Percentiles rank a stretch among this genome's conserved stretches.
phyloP scores from a whole-genome alignment of 1,140 invertebrate species.

The Ectropis grisescens region DNA sequence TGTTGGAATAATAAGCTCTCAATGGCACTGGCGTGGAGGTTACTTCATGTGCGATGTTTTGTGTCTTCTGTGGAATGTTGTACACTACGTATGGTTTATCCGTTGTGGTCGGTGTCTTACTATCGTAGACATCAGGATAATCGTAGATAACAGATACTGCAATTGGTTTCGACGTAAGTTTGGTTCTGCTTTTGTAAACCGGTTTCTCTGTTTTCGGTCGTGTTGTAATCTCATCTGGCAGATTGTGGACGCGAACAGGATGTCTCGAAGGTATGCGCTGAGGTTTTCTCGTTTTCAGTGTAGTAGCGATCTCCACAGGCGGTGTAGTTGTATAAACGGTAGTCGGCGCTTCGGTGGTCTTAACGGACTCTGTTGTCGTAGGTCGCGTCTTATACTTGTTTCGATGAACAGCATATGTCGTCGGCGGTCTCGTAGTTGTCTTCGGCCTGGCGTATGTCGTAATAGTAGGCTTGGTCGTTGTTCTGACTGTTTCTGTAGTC shows the following conservation, averaged over 20 bases:
- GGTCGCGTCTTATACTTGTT: slow-evolving; percentile 60
- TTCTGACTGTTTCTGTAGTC: slow-evolving; percentile 44
- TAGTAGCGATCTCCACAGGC: slow-evolving; percentile 35
- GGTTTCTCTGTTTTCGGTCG: slow-evolving; percentile 57
- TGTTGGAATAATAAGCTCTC: slow-evolving; percentile 72
- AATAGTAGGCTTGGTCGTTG: slow-evolving; percentile 43
- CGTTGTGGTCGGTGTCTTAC: slow-evolving; percentile 47
- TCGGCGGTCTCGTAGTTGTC: slow-evolving; percentile 43
- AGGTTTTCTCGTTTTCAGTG: slow-evolving; percentile 42
- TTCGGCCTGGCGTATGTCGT: slow-evolving; percentile 40
- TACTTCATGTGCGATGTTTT: slow-evolving; percentile 40
- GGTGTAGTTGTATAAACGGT: slow-evolving; percentile 47
- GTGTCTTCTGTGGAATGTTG: slow-evolving; percentile 50
- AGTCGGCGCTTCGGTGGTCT: slow-evolving; percentile 52
- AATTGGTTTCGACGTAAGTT: slow-evolving; percentile 62
- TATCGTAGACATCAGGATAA: slow-evolving; percentile 50
- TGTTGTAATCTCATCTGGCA: slow-evolving; percentile 38
- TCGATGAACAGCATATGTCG: slow-evolving; percentile 32
- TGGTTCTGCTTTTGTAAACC: slow-evolving; percentile 51
- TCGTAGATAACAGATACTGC: slow-evolving; percentile 57
- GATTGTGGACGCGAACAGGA: slow-evolving; percentile 42
- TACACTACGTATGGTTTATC: slow-evolving; percentile 67
- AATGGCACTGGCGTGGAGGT: slow-evolving; percentile 73
- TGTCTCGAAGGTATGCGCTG: slow-evolving; percentile 43
- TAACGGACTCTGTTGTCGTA: slow-evolving; percentile 42